Percentiles rank a stretch among this genome's conserved stretches.
phyloP scores from a whole-genome alignment of 2,888 invertebrate genomes.

The Adineta ricciae region DNA sequence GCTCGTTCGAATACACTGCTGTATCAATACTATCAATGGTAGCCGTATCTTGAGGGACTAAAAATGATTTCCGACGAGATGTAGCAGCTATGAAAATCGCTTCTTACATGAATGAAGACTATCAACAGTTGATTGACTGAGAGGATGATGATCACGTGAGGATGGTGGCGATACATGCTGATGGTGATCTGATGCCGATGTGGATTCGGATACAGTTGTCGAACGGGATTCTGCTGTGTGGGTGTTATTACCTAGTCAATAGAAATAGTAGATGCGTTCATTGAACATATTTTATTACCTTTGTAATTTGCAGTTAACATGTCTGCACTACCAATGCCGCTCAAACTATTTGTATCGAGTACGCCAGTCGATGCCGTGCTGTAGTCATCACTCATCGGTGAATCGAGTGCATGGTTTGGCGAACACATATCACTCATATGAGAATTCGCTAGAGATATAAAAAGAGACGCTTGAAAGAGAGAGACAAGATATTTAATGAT shows the following conservation, averaged over 20 bases:
- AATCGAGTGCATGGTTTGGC: neutral
- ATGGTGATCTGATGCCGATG: neutral
- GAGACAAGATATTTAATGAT: too few relatives aligned
- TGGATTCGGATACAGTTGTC: neutral
- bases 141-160: neutral
- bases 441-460: neutral
- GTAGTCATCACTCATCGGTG: conserved; percentile 19
- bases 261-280: too few relatives aligned
- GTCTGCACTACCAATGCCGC: neutral
- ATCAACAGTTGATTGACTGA: conserved; percentile 10
- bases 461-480: too few relatives aligned
- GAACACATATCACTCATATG: neutral
- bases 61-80: too few relatives aligned
- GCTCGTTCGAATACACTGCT: neutral
- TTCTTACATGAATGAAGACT: conserved; percentile 21
- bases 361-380: neutral
- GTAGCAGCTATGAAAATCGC: too few relatives aligned
- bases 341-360: neutral
- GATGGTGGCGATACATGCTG: neutral
- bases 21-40: conserved; percentile 5
- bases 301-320: neutral
- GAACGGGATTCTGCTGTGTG: neutral
- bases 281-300: neutral
- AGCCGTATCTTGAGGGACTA: conserved; percentile 6
- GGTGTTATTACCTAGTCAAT: neutral